Evolutionary conservation across 1,140 invertebrate species (phyloP).

Genomic region (Drosophila nigrodunni): DNA sequence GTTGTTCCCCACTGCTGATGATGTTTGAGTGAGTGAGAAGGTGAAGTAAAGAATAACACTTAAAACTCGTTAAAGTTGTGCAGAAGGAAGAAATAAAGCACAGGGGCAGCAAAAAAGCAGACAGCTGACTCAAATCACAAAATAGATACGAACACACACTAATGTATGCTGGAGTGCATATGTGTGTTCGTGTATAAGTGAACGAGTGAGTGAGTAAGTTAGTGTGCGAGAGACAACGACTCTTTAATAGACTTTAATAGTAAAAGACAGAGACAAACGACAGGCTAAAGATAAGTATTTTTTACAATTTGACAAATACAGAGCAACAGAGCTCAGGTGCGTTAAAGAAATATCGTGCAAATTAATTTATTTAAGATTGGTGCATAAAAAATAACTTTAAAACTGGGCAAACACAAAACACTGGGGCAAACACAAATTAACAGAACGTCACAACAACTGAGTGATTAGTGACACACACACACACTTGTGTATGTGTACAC

Average conservation of each 20-base stretch:
- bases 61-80: slow-evolving; percentile 78
- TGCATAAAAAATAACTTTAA: slow-evolving; percentile 34
- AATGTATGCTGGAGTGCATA: slow-evolving; percentile 8
- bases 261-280: slow-evolving; percentile 15
- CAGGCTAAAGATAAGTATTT: slow-evolving; percentile 40
- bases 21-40: slow-evolving; percentile 43
- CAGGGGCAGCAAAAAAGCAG: slow-evolving; percentile 36
- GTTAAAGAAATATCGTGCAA: slow-evolving; percentile 7
- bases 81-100: slow-evolving; percentile 71
- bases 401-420: slow-evolving; percentile 52
- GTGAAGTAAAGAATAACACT: slow-evolving; percentile 72
- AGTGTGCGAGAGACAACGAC: slow-evolving; percentile 26
- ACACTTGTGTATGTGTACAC: slow-evolving; percentile 15
- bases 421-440: slow-evolving; percentile 72
- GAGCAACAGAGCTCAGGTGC: slow-evolving; percentile 18
- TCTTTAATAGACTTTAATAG: slow-evolving; percentile 32
- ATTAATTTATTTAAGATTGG: background rate
- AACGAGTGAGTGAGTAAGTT: slow-evolving; percentile 11
- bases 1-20: slow-evolving; percentile 1
- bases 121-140: slow-evolving; percentile 71
- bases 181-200: slow-evolving; percentile 23
- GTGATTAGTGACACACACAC: slow-evolving; percentile 53
- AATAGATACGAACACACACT: slow-evolving; percentile 57
- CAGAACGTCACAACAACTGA: slow-evolving; percentile 62
- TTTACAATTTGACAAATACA: slow-evolving; percentile 49